Conservation (phyloP, 2,888 invertebrate species). For the Dorcus parallelipipedus region DNA sequence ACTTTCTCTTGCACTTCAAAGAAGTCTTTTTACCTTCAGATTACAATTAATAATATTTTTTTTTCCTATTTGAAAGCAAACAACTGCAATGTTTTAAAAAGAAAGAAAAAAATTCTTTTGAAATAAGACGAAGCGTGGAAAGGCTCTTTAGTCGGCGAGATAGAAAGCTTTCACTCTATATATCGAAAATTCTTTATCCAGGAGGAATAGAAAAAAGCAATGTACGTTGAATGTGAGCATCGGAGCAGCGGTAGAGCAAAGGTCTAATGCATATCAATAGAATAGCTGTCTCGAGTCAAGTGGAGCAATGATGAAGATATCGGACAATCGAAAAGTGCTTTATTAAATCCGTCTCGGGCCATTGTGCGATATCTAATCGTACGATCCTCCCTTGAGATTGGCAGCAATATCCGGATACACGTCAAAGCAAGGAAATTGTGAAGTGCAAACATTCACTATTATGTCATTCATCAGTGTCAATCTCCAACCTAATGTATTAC, state of each 20-base stretch:
- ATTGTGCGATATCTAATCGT: conserved; percentile 49
- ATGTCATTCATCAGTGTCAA: conserved; percentile 40
- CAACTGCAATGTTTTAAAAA: no score
- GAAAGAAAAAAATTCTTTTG: no score
- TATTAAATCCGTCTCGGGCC: conserved; percentile 48
- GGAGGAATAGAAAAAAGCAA: not conserved
- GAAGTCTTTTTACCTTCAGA: no score
- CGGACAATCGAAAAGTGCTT: conserved; percentile 48
- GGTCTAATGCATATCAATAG: conserved; percentile 47
- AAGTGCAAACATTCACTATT: conserved; percentile 42
- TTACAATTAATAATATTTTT: no score
- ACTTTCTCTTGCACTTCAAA: no score
- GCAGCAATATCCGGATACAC: conserved; percentile 52
- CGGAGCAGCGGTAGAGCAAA: conserved; percentile 32
- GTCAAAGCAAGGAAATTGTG: conserved; percentile 49
- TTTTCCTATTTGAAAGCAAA: no score
- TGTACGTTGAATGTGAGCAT: conserved; percentile 31
- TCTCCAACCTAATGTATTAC: conserved; percentile 22
- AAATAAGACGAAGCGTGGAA: no score
- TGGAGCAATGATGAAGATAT: conserved; percentile 43
- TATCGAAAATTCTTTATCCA: no score
- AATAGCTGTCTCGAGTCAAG: conserved; percentile 32
- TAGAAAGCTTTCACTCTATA: no score
- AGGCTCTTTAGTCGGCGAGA: no score
- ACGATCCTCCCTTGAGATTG: conserved; percentile 46